Percentiles rank a stretch among this genome's conserved stretches.
Evolutionary conservation across 2,113 vertebrate genomes (phyloP).

Genomic region (Typhlomys cinereus): DNA sequence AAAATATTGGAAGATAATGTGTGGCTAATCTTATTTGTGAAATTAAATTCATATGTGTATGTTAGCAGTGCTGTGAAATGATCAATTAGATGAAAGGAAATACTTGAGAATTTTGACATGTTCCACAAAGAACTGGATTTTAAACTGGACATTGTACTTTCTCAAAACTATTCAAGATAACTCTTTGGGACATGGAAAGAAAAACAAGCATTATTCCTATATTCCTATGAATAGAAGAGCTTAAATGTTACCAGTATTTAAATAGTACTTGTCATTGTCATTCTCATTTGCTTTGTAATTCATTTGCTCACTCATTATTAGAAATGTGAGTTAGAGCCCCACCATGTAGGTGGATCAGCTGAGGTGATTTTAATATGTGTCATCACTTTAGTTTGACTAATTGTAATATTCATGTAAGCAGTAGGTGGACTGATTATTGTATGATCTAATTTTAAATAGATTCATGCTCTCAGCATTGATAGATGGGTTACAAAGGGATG

Average conservation of each 20-base stretch:
- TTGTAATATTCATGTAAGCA: background rate
- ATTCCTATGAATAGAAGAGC: background rate
- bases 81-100: background rate
- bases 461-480: background rate
- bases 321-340: background rate
- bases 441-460: constrained; percentile 39
- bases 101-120: background rate
- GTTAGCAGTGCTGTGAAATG: background rate
- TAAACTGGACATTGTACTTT: background rate
- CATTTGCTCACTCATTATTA: background rate
- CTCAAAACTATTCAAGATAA: background rate
- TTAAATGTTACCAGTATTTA: background rate
- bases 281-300: background rate
- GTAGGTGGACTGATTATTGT: background rate
- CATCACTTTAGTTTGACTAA: background rate
- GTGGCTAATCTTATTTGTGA: background rate
- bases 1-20: background rate
- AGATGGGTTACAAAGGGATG: background rate
- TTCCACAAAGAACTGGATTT: background rate
- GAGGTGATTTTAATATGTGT: background rate
- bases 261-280: background rate
- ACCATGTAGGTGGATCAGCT: background rate
- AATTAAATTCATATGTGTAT: background rate
- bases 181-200: background rate
- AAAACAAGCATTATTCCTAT: background rate